Conservation (phyloP, 1,140 invertebrate species). For the Teleogryllus occipitalis region DNA sequence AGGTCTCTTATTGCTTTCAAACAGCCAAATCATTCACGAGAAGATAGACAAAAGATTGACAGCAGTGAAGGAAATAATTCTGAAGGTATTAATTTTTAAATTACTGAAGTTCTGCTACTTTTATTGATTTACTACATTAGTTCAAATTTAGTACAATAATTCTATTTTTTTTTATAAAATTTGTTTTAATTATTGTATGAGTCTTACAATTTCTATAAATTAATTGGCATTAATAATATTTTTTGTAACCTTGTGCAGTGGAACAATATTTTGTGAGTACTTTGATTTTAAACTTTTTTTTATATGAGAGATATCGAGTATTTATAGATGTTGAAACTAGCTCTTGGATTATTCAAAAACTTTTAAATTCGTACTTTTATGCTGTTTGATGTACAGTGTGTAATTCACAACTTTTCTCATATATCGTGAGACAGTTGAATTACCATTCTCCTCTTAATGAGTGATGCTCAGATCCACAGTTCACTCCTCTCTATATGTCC, state of each 20-base stretch:
- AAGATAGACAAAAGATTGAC: not conserved
- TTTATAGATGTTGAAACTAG: not conserved
- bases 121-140: not conserved
- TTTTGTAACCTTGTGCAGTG: not conserved
- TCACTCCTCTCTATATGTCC: too few relatives aligned
- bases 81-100: not conserved
- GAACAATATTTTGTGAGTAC: not conserved
- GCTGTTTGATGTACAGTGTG: not conserved
- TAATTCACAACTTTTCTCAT: too few relatives aligned
- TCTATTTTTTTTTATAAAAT: not conserved
- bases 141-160: not conserved
- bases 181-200: not conserved
- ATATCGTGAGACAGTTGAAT: too few relatives aligned
- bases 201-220: not conserved
- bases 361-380: not conserved
- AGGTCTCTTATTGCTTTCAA: not conserved
- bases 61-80: not conserved
- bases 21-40: not conserved
- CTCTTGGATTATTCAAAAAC: not conserved
- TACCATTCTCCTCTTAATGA: too few relatives aligned
- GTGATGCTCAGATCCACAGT: too few relatives aligned
- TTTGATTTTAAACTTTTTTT: too few relatives aligned
- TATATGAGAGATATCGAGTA: too few relatives aligned
- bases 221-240: not conserved
- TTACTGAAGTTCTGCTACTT: not conserved